These are phyloP conservation scores for Orius laevigatus DNA, from an alignment of 1,140 invertebrate species.

Conservation along the genomic window DNA sequence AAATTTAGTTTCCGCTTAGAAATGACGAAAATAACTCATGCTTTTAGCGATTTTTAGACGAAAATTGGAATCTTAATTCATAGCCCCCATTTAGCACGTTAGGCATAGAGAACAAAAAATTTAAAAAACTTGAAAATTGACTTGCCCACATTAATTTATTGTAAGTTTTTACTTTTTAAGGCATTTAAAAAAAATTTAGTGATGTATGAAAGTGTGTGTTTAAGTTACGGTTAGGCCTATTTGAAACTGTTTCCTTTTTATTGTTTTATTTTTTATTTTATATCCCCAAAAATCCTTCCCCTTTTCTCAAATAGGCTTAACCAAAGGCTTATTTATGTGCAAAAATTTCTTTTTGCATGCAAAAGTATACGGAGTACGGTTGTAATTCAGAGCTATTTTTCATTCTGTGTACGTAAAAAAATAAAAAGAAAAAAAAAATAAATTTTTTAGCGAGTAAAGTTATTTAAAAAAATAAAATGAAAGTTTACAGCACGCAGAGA, in stretches of 20 bases:
- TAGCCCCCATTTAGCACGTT: slow-evolving; percentile 16
- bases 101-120: slow-evolving; percentile 10
- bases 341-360: slow-evolving; percentile 16
- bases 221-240: slow-evolving; percentile 17
- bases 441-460: slow-evolving; percentile 15
- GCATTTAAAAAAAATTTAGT: slow-evolving; percentile 15
- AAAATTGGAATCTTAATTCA: slow-evolving; percentile 3
- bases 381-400: slow-evolving; percentile 19
- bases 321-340: slow-evolving; percentile 14
- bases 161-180: slow-evolving; percentile 19
- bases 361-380: slow-evolving; percentile 18
- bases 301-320: slow-evolving; percentile 1
- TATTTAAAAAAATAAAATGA: slow-evolving; percentile 14
- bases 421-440: neutral
- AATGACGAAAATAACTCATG: neutral
- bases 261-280: neutral
- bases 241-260: slow-evolving; percentile 8
- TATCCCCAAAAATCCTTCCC: neutral
- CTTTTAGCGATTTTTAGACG: neutral
- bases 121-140: slow-evolving; percentile 10
- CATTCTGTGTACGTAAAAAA: slow-evolving; percentile 19
- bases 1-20: neutral
- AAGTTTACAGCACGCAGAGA: slow-evolving; percentile 18
- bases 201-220: slow-evolving; percentile 16
- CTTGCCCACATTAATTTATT: slow-evolving; percentile 19